Evolutionary conservation across 2,888 invertebrate genomes (phyloP).

Genomic region (Abrostola tripartita): DNA sequence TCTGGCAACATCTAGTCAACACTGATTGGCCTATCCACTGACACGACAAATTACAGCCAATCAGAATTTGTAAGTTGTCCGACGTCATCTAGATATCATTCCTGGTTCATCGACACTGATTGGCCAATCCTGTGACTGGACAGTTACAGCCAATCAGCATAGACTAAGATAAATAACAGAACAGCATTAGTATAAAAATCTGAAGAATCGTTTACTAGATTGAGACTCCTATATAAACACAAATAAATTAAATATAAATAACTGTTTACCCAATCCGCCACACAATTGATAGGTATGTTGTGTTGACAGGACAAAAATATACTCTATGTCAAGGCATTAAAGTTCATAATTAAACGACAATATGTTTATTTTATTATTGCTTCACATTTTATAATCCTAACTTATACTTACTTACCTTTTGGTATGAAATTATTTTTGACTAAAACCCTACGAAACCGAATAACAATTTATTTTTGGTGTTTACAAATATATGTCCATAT

Average conservation of each 20-base stretch:
- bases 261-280: constrained; percentile 41
- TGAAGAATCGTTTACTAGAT: constrained; percentile 27
- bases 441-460: too few relatives aligned
- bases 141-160: not conserved
- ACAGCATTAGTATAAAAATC: not conserved
- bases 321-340: constrained; percentile 19
- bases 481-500: too few relatives aligned
- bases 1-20: too few relatives aligned
- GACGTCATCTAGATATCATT: too few relatives aligned
- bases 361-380: not conserved
- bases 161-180: not conserved
- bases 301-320: constrained; percentile 28
- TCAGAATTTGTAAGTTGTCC: too few relatives aligned
- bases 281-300: constrained; percentile 20
- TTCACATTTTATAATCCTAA: not conserved
- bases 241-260: constrained; percentile 39
- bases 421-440: too few relatives aligned
- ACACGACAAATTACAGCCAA: too few relatives aligned
- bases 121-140: not conserved
- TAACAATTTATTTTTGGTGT: too few relatives aligned
- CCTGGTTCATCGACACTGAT: not conserved
- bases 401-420: not conserved
- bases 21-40: too few relatives aligned
- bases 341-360: constrained; percentile 12
- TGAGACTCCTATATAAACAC: constrained; percentile 31